Conservation (phyloP, 2,797 vertebrate species). For the Eospalax fontanierii region DNA sequence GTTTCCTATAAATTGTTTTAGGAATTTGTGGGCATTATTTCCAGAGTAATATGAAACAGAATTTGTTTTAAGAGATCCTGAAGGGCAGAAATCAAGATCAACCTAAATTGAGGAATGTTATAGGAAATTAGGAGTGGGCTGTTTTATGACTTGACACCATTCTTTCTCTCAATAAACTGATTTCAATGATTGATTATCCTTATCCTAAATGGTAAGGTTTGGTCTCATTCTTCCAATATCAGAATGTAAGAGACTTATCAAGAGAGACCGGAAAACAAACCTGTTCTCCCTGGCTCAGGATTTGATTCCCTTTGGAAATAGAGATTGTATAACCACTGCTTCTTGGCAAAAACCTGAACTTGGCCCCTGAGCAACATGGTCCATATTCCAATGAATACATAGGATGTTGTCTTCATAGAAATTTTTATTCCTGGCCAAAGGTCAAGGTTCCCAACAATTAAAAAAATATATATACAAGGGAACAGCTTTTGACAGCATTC, state of each 20-base stretch:
- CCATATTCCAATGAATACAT: background rate
- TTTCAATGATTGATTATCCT: background rate
- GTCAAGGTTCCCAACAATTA: background rate
- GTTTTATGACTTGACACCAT: background rate
- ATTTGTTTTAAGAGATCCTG: conserved; percentile 47
- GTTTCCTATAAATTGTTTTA: background rate
- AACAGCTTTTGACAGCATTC: background rate
- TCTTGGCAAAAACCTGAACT: background rate
- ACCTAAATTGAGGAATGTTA: background rate
- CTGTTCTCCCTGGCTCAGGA: background rate
- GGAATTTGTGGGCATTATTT: conserved; percentile 30
- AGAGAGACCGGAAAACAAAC: background rate
- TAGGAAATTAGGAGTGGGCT: background rate
- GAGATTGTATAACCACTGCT: background rate
- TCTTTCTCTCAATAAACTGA: conserved; percentile 40
- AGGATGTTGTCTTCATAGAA: background rate
- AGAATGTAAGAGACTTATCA: background rate
- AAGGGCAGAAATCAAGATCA: background rate
- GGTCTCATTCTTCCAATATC: background rate
- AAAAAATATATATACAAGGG: background rate
- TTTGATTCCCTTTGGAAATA: background rate
- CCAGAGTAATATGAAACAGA: conserved; percentile 33
- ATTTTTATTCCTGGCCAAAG: conserved; percentile 27
- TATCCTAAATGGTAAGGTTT: background rate
- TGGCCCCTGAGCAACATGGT: background rate